Evolutionary conservation across 2,888 invertebrate species (phyloP).

Genomic region (Linnaemya vulpina): DNA sequence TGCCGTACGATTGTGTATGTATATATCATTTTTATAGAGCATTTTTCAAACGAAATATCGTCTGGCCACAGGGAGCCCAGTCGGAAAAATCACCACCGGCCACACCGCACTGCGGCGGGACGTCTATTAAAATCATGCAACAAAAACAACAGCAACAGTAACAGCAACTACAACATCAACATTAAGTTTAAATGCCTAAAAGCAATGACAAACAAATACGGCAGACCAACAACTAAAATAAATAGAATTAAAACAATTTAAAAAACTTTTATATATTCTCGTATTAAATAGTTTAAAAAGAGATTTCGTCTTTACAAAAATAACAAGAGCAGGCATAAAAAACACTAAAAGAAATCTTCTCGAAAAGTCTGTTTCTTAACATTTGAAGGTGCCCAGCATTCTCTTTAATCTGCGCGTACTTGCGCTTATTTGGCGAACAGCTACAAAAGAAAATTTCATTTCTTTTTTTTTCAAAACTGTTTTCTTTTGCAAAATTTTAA

Average conservation of each 20-base stretch:
- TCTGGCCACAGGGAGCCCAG: slow-evolving; percentile 73
- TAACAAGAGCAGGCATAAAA: slow-evolving; percentile 25
- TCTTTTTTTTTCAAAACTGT: not conserved
- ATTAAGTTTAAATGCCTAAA: slow-evolving; percentile 69
- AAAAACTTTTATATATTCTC: not conserved
- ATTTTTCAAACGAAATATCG: slow-evolving; percentile 74
- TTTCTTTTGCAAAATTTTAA: slow-evolving; percentile 48
- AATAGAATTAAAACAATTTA: slow-evolving; percentile 30
- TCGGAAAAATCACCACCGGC: slow-evolving; percentile 71
- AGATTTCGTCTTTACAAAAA: slow-evolving; percentile 23
- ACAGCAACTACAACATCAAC: slow-evolving; percentile 48
- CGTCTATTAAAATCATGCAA: slow-evolving; percentile 66
- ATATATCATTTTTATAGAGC: slow-evolving; percentile 70
- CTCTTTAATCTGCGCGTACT: not conserved
- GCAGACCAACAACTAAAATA: slow-evolving; percentile 38
- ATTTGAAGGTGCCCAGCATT: slow-evolving; percentile 12
- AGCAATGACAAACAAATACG: slow-evolving; percentile 68
- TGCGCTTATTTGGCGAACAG: slow-evolving; percentile 21
- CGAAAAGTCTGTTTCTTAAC: not conserved
- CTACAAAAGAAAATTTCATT: slow-evolving; percentile 38
- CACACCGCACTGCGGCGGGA: slow-evolving; percentile 75
- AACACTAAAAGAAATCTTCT: slow-evolving; percentile 21
- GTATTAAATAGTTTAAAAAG: slow-evolving; percentile 32
- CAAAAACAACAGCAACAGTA: slow-evolving; percentile 17
- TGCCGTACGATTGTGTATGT: not conserved